phyloP scores from a whole-genome alignment of 2,113 vertebrate genomes.

The Seriola aureovittata region DNA sequence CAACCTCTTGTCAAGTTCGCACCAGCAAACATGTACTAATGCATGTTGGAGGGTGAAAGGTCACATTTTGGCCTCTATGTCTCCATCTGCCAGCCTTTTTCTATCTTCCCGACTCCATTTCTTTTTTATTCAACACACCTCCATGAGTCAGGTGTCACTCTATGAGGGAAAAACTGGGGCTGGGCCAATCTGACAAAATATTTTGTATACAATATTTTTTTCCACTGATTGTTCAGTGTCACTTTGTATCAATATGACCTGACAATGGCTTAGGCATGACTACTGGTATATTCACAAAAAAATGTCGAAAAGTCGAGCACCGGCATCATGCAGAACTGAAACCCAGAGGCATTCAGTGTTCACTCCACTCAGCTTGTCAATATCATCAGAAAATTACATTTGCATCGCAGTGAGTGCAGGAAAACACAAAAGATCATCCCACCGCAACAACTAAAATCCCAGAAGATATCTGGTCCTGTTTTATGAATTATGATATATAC shows the following conservation, averaged over 20 bases:
- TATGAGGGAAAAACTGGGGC: background rate
- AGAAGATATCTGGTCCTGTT: background rate
- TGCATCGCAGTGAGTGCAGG: background rate
- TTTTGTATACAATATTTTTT: no score
- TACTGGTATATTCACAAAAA: background rate
- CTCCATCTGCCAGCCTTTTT: background rate
- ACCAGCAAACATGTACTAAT: background rate
- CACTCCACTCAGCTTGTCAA: background rate
- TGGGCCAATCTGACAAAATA: background rate
- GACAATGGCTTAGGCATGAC: background rate
- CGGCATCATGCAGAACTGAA: background rate
- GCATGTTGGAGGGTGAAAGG: background rate
- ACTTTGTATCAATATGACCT: background rate
- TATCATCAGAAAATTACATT: no score
- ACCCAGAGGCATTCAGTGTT: background rate
- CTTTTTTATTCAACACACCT: background rate
- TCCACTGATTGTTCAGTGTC: background rate
- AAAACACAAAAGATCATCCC: background rate
- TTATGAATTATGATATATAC: background rate
- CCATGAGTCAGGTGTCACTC: background rate
- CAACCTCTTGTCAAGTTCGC: background rate
- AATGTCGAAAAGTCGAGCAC: background rate
- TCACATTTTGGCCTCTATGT: background rate
- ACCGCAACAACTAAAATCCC: background rate
- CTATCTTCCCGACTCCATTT: background rate